phyloP scores from a whole-genome alignment of 2,797 vertebrate genomes.

The Varecia variegata region DNA sequence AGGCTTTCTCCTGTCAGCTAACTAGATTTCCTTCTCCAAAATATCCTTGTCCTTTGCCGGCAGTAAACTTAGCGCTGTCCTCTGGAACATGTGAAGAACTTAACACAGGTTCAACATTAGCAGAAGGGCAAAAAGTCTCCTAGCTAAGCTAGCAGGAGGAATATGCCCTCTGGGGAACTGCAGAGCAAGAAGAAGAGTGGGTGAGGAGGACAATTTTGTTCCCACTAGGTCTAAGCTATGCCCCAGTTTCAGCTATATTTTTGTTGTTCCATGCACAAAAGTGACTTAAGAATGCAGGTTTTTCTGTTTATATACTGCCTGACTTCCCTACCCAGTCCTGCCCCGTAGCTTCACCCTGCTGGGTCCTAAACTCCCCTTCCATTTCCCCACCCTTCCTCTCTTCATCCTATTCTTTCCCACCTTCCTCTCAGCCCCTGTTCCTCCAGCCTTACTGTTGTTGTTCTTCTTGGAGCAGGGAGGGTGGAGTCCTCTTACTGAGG shows the following conservation, averaged over 20 bases:
- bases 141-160: background rate
- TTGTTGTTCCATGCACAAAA: background rate
- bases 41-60: slow-evolving; percentile 21
- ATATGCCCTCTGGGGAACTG: background rate
- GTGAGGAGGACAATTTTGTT: background rate
- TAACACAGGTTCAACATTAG: slow-evolving; percentile 25
- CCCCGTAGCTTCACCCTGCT: background rate
- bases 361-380: background rate
- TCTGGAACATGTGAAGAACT: slow-evolving; percentile 7
- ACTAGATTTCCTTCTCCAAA: background rate
- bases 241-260: background rate
- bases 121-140: background rate
- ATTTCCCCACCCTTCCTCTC: background rate
- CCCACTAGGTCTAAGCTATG: background rate
- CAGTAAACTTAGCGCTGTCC: slow-evolving; percentile 24
- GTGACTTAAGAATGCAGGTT: background rate
- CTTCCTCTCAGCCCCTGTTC: background rate
- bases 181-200: slow-evolving; percentile 4
- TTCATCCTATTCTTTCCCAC: background rate
- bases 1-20: background rate
- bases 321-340: background rate
- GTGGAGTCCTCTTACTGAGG: slow-evolving; percentile 42
- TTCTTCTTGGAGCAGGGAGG: background rate
- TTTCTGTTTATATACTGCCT: slow-evolving; percentile 18
- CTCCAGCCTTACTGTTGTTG: background rate